Conservation (phyloP, 2,797 vertebrate species). For the Centropyge bicolor region DNA sequence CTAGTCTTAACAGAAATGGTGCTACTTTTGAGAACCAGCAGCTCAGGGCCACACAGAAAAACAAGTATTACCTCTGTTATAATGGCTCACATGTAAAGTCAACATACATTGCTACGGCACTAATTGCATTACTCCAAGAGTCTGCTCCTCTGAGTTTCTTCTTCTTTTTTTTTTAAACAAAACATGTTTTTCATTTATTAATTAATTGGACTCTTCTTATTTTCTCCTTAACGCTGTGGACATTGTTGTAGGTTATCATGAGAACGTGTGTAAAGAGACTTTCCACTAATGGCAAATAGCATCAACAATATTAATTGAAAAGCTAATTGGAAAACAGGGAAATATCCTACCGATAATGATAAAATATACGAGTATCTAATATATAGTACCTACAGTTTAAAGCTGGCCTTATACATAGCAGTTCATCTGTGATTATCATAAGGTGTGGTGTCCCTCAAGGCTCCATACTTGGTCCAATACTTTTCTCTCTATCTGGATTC, state of each 20-base stretch:
- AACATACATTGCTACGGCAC: neutral
- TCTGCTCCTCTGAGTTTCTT: too few species aligned
- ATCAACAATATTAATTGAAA: neutral
- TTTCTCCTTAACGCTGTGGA: too few species aligned
- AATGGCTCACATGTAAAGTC: neutral
- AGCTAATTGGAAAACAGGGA: neutral
- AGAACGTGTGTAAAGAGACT: neutral
- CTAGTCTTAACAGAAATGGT: neutral
- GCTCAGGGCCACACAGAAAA: neutral
- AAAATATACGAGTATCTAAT: neutral
- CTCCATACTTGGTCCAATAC: neutral
- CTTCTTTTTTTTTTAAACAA: too few species aligned
- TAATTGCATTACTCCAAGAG: neutral
- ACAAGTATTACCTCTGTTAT: neutral
- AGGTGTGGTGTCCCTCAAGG: neutral
- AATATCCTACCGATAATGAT: neutral
- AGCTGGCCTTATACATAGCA: neutral
- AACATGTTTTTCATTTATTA: neutral
- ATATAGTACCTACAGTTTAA: neutral
- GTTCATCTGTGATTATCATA: neutral
- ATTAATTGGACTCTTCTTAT: neutral
- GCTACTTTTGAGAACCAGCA: neutral
- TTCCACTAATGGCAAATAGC: neutral
- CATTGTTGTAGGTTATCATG: neutral
- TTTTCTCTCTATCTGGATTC: neutral